These are phyloP conservation scores for Catocala sponsa DNA, from an alignment of 2,888 invertebrate species.

Conservation along the genomic window DNA sequence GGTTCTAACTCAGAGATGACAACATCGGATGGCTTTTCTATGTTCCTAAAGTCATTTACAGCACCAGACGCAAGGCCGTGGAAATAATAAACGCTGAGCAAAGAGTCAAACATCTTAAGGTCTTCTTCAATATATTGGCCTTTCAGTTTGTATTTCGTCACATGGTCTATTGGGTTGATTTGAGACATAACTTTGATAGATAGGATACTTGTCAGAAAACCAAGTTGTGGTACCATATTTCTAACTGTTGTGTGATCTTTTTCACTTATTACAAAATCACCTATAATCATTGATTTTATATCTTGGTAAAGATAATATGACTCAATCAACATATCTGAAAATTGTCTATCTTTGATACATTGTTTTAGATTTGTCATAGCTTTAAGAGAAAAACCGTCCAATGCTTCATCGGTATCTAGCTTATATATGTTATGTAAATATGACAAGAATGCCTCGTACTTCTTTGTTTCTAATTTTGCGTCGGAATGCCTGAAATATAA, in stretches of 20 bases:
- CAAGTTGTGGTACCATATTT: conserved; percentile 67
- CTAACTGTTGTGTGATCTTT: conserved; percentile 53
- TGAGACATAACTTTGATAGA: conserved; percentile 88
- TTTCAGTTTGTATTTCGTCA: conserved; percentile 92
- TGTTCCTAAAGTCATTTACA: conserved; percentile 66
- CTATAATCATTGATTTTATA: conserved; percentile 40
- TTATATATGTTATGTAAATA: conserved; percentile 56
- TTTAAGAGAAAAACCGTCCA: conserved; percentile 8
- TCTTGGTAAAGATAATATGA: conserved; percentile 57
- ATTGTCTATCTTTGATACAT: conserved; percentile 57
- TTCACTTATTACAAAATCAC: conserved; percentile 5
- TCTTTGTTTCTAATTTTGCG: conserved; percentile 70
- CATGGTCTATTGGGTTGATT: conserved; percentile 93
- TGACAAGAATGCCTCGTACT: conserved; percentile 67
- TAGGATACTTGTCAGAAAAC: conserved; percentile 84
- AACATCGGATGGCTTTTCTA: conserved; percentile 66
- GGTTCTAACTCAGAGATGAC: conserved; percentile 52
- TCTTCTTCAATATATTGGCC: conserved; percentile 91
- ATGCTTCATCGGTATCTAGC: conserved; percentile 15
- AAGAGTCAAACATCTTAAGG: conserved; percentile 87
- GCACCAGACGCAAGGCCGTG: conserved; percentile 77
- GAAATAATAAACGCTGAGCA: conserved; percentile 88
- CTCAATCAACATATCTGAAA: conserved; percentile 55
- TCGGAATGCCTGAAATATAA: conserved; percentile 67
- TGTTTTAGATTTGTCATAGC: conserved; percentile 14